These are phyloP conservation scores for Ranitomeya imitator DNA, from an alignment of 2,113 vertebrate species.

Conservation along the genomic window DNA sequence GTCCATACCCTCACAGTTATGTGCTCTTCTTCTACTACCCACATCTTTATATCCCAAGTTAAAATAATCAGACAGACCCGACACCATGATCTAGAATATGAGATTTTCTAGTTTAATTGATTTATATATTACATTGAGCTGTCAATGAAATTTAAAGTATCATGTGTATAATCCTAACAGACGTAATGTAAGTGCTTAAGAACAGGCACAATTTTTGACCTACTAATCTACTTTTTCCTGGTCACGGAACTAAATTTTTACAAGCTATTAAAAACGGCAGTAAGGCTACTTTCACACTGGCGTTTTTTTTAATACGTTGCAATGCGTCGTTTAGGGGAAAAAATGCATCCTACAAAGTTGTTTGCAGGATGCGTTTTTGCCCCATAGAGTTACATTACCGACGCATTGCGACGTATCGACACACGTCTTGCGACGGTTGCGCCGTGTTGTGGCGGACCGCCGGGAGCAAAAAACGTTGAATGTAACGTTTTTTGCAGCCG, in stretches of 20 bases:
- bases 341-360: too few species aligned
- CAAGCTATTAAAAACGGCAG: background rate
- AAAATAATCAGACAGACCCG: background rate
- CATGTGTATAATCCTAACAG: background rate
- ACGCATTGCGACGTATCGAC: too few species aligned
- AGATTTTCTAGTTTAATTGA: background rate
- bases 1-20: background rate
- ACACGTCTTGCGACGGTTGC: too few species aligned
- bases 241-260: background rate
- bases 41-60: background rate
- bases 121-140: background rate
- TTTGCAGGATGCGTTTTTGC: too few species aligned
- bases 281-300: too few species aligned
- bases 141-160: background rate
- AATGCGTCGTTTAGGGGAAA: too few species aligned
- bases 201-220: background rate
- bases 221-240: background rate
- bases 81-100: background rate
- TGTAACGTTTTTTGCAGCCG: too few species aligned
- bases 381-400: too few species aligned
- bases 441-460: too few species aligned
- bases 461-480: too few species aligned
- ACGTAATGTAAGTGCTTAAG: background rate
- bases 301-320: too few species aligned
- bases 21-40: background rate